Percentiles rank a stretch among this genome's conserved stretches.
These are phyloP conservation scores for Junonia oenone DNA, from an alignment of 2,888 invertebrate species.

Conservation along the genomic window DNA sequence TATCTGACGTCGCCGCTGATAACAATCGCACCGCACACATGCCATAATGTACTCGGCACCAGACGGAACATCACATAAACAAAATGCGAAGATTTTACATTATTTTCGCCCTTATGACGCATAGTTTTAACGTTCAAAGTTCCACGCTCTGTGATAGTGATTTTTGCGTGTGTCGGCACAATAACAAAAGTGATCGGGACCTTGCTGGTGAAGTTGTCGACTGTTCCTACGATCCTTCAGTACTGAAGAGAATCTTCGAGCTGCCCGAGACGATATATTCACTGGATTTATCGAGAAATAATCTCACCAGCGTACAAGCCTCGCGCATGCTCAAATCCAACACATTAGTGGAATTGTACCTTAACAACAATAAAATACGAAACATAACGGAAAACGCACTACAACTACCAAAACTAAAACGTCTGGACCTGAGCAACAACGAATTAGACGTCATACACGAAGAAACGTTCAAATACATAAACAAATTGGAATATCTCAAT, in stretches of 20 bases:
- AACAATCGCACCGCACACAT: conserved; percentile 33
- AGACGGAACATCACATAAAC: conserved; percentile 28
- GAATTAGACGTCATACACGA: conserved; percentile 51
- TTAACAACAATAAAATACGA: conserved; percentile 52
- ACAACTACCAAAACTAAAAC: conserved; percentile 48
- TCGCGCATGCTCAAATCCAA: conserved; percentile 44
- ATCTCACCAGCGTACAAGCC: conserved; percentile 41
- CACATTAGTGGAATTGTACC: conserved; percentile 43
- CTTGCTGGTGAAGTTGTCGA: conserved; percentile 46
- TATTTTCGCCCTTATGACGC: conserved; percentile 32
- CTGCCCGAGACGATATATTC: conserved; percentile 47
- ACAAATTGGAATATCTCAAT: conserved; percentile 62
- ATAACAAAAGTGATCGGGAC: conserved; percentile 45
- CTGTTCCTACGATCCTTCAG: conserved; percentile 46
- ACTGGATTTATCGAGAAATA: conserved; percentile 57
- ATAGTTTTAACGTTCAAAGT: conserved; percentile 36
- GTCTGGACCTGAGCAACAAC: conserved; percentile 65
- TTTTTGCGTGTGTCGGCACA: conserved; percentile 45
- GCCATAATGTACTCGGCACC: conserved; percentile 27
- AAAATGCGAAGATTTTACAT: conserved; percentile 39
- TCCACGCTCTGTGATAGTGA: conserved; percentile 48
- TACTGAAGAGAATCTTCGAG: conserved; percentile 34
- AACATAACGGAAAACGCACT: conserved; percentile 48
- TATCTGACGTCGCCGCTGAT: conserved; percentile 36
- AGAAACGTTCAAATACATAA: conserved; percentile 53